Base-by-base conservation (phyloP, 1,140 invertebrate species). In the Rhopalosiphum maidis region DNA sequence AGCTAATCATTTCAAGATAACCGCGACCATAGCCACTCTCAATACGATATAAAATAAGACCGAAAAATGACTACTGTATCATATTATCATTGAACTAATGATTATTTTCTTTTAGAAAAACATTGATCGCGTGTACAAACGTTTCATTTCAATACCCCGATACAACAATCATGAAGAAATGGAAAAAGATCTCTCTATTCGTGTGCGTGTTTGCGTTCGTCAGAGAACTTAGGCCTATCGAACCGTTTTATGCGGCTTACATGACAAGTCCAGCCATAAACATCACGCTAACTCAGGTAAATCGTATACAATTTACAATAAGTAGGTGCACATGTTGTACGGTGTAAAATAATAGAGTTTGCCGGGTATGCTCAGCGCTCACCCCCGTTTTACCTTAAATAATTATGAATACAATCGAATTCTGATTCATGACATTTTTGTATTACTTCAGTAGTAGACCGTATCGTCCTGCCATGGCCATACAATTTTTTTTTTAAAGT, bases 161-260 rank as follows among this genome's bases (percentile, higher is more conserved):
- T 9, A 88, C 30, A 0, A n/a, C 22, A 1, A 83, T 37, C 55
- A 93, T 90, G 93, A 54, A 90, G 21, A 87, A 55, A 30, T 90
- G 88, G 87, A 93, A 83, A n/a, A 85, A 35, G 8, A 90, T 93
- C 23, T 93, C 87, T 21, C 68, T 93, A 2, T 90, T 93, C 30
- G 93, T 93, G 15, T 93, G 93, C 46, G 93, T 90, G 21, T 93
- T 90, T 25, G 93, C 93, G 5, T 83, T 90, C 37, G 68, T 41
- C 37, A 35, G 93, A 43, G 93, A 93, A 54, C 43, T 93, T 43
- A 77, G 93, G 5, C 93, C 93, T 25, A 89, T 93, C 30, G 93
- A 93, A 43, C 93, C 93, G 18, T 93, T 93, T 54, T 90, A 41
- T 46, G 5, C 93, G 21, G 88, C 55, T 21, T 93, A 90, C 48